Evolutionary conservation across 2,797 vertebrate genomes (phyloP), one percentile per base, ranked within the genome.

Genomic region (Oryzias sinensis): DNA sequence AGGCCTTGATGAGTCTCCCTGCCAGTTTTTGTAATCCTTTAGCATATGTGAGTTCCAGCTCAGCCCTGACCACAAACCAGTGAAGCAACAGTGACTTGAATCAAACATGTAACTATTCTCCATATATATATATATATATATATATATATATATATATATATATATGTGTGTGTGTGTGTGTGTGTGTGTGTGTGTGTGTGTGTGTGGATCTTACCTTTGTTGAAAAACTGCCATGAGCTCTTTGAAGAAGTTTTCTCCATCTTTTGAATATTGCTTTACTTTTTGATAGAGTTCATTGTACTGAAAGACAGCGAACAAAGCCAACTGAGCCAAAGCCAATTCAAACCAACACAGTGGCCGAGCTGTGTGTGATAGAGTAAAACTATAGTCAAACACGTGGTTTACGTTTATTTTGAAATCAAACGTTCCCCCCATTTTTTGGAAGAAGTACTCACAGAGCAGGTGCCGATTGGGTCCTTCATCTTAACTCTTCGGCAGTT

Each of bases 201-300:
- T 14, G 1, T 6, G 17, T 1, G 45, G 25, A 66, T 24, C 33
- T 16, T 87, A 95, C 95, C 95, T 94, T 88, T 95, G 94, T 59
- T 95, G 94, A 76, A 96, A 93, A 59, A 95, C 79, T 0, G 86
- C 77, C 81, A 93, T 84, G 41, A 96, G 88, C 66, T 95, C 93
- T 86, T 94, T 96, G 81, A 93, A 94, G 90, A 95, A 94, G 77
- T 83, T 67, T 66, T 96, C 94, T 72, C 94, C 94, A 70, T 89
- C 88, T 88, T 95, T 96, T 53, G 94, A 95, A 87, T 92, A 91
- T 42, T 70, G 87, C 76, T 96, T 97, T 17, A 93, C 88, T 67
- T 95, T 92, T 81, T 94, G 93, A 83, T 94, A 97, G 14, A 94
- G 87, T 56, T 90, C 89, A 77, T 94, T 91, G 65, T 95, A 94